These are phyloP conservation scores for Aphidius ervi DNA, from an alignment of 1,140 invertebrate species.

Conservation along the genomic window DNA sequence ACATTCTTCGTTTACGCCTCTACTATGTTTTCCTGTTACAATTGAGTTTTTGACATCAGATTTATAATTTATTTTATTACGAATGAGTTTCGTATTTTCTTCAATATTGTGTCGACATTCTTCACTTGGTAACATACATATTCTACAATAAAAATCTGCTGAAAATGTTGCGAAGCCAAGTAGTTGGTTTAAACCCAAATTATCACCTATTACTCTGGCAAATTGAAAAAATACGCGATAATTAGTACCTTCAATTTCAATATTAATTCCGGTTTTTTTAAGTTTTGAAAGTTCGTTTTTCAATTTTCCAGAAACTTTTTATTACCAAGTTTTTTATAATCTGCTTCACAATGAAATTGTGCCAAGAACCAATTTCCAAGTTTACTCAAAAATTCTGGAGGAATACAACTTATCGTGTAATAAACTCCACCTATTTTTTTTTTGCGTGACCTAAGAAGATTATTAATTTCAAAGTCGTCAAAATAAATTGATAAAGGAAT, in stretches of 20 bases:
- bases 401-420: constrained; percentile 23
- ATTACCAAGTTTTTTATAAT: constrained; percentile 18
- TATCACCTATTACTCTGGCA: constrained; percentile 25
- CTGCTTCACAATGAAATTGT: constrained; percentile 25
- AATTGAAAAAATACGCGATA: constrained; percentile 25
- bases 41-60: no score
- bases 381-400: constrained; percentile 21
- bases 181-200: constrained; percentile 16
- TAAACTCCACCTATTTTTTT: constrained; percentile 17
- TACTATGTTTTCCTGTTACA: no score
- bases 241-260: constrained; percentile 20
- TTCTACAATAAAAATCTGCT: no score
- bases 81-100: no score
- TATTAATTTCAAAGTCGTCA: constrained; percentile 1
- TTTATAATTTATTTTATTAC: no score
- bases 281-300: constrained; percentile 22
- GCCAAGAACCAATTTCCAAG: constrained; percentile 28
- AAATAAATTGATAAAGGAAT: neutral
- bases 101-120: no score
- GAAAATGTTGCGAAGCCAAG: no score
- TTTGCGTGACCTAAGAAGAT: neutral
- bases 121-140: no score
- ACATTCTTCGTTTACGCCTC: no score
- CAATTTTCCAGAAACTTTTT: constrained; percentile 24
- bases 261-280: constrained; percentile 21